These are phyloP conservation scores for Danio choprae DNA, from an alignment of 2,797 vertebrate species.

Conservation along the genomic window DNA sequence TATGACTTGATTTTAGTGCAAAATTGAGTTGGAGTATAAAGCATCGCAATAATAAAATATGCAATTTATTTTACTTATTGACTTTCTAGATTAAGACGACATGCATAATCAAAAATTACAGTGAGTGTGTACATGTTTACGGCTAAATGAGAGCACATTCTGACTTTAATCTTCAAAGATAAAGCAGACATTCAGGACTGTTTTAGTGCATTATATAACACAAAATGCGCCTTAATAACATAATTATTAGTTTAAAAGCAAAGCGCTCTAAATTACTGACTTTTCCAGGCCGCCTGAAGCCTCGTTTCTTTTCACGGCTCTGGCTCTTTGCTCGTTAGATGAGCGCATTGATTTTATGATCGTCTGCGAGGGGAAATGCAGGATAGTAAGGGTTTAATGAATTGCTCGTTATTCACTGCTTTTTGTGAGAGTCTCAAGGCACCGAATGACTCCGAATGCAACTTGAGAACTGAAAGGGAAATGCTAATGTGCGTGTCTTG, in stretches of 20 bases:
- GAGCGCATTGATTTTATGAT: constrained; percentile 33
- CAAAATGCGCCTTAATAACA: constrained; percentile 14
- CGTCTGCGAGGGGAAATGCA: constrained; percentile 19
- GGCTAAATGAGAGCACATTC: constrained; percentile 1
- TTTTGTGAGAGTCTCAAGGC: constrained; percentile 27
- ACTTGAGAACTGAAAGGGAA: constrained; percentile 20
- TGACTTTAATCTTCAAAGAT: constrained; percentile 26
- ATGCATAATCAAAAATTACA: background rate
- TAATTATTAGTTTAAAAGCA: constrained; percentile 27
- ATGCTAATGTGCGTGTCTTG: constrained; percentile 23
- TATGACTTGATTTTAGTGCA: background rate
- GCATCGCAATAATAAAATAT: constrained; percentile 4
- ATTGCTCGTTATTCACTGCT: constrained; percentile 38
- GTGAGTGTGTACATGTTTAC: constrained; percentile 9
- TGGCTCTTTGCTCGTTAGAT: constrained; percentile 30
- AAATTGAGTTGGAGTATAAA: background rate
- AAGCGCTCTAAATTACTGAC: constrained; percentile 16
- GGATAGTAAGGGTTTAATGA: constrained; percentile 40
- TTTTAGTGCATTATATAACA: constrained; percentile 13
- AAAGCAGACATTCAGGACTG: constrained; percentile 31
- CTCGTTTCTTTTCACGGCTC: constrained; percentile 24
- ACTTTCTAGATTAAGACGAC: background rate
- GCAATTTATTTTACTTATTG: background rate
- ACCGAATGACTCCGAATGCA: constrained; percentile 12
- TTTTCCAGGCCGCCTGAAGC: constrained; percentile 7